Evolutionary conservation across 2,888 invertebrate genomes (phyloP).

Genomic region (Dryococelus australis): DNA sequence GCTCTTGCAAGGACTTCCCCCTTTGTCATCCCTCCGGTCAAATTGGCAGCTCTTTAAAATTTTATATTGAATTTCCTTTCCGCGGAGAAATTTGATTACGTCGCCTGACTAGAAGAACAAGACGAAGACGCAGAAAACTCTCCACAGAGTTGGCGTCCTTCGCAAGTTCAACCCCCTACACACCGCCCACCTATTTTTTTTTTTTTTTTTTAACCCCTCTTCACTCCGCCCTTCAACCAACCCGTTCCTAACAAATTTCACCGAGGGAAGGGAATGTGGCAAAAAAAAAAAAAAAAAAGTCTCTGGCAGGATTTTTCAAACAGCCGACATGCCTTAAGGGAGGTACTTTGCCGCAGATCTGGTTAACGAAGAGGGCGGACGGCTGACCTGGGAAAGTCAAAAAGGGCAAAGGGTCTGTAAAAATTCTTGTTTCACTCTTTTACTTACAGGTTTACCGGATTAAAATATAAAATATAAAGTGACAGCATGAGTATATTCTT

Average conservation of each 20-base stretch:
- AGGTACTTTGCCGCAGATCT: too few species aligned
- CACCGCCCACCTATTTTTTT: background rate
- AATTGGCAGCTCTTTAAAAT: conserved; percentile 26
- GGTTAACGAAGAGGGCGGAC: too few species aligned
- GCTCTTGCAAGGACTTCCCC: background rate
- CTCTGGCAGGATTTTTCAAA: too few species aligned
- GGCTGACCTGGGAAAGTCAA: too few species aligned
- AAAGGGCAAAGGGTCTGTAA: too few species aligned
- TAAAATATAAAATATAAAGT: too few species aligned
- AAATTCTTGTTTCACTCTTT: too few species aligned
- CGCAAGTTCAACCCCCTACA: background rate
- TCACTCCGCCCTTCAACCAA: background rate
- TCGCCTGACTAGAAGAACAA: conserved; percentile 18
- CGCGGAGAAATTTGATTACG: conserved; percentile 22
- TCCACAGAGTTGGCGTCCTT: background rate
- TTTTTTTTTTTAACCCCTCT: background rate
- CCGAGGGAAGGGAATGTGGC: background rate
- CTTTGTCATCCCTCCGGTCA: background rate
- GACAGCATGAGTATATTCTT: too few species aligned
- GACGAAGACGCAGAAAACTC: background rate
- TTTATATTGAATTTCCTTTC: conserved; percentile 26
- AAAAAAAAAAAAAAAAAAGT: too few species aligned
- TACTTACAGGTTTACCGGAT: too few species aligned
- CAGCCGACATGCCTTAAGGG: too few species aligned
- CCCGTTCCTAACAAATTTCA: background rate